Conservation (phyloP, 2,888 invertebrate species). For the Drosophila histrio region DNA sequence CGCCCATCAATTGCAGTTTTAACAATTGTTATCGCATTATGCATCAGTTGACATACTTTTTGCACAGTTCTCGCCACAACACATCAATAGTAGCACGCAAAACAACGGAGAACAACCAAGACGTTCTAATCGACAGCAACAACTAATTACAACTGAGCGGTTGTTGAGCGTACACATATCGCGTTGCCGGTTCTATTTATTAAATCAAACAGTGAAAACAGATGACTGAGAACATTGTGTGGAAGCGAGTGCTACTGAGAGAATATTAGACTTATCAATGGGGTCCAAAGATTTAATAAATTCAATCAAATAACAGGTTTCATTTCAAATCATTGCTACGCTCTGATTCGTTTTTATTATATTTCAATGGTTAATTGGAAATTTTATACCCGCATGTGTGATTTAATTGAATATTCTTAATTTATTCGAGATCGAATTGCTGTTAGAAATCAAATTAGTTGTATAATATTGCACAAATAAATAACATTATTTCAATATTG, state of each 20-base stretch:
- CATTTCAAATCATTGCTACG: not conserved
- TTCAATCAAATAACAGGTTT: not conserved
- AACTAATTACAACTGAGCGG: constrained; percentile 50
- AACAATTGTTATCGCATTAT: constrained; percentile 9
- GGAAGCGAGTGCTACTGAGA: constrained; percentile 1
- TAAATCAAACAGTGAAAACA: constrained; percentile 14
- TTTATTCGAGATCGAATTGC: too few species aligned
- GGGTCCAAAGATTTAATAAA: not conserved
- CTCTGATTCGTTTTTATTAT: not conserved
- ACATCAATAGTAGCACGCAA: not conserved
- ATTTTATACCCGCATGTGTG: not conserved
- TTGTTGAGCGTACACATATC: not conserved
- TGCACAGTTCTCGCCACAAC: constrained; percentile 22
- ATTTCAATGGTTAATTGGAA: not conserved
- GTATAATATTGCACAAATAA: not conserved
- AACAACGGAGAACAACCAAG: not conserved
- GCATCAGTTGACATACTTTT: constrained; percentile 53
- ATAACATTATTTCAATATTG: not conserved
- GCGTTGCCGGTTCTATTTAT: constrained; percentile 40
- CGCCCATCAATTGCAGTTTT: constrained; percentile 2
- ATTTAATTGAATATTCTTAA: too few species aligned
- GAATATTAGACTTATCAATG: not conserved
- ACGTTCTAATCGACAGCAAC: constrained; percentile 33
- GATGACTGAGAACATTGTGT: not conserved
- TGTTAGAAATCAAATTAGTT: not conserved